Base-by-base conservation (phyloP, 30 jellyfish, hydroid and myxozoan genomes). In the Aurelia coerulea region DNA sequence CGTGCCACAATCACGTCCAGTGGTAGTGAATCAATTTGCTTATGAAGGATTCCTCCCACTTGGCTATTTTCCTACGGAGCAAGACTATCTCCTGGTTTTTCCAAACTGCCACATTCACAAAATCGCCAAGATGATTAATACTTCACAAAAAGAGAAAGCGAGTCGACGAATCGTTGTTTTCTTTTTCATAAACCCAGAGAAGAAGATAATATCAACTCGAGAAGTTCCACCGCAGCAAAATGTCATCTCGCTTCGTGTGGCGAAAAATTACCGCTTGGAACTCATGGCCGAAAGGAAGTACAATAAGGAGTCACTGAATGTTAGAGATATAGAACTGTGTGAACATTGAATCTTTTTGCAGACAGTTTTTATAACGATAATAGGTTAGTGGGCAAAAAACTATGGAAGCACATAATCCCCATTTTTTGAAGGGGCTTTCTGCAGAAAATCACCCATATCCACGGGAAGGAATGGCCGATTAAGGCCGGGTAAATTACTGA, bases 21-120 rank as follows among this genome's bases (percentile, higher is more conserved):
- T 29, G 6, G 85, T 74, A 15, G 85, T 80, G 10, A 51, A 62
- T 62, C 76, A 62, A 52, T 89, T 89, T 74, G 88, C 89, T 8
- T 1, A 35, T 2, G 89, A 89, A 50, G 97, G 92, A 13, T 80
- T 79, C 65, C 67, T 80, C 33, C 97, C 97, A 13, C 92, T 89
- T 14, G 97, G 97, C 31, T 75, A 80, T 62, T 89, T 89, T 85
- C 97, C 97, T 3, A 79, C 97, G 15, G 74, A 73, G 6, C 79
- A 89, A 52, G 97, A 85, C 67, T 80, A 89, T 68, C 76, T 81
- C 10, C 84, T 89, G 62, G 92, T 89, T 1, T 89, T 89, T 49
- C 97, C 97, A 15, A 89, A 89, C 53, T 89, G 92, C 80, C 97
- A 89, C 65, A 79, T 89, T 62, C 97, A 89, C 84, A 89, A 89